Evolutionary conservation across 2,797 vertebrate species (phyloP).

Genomic region (Eupleurogrammus muticus): DNA sequence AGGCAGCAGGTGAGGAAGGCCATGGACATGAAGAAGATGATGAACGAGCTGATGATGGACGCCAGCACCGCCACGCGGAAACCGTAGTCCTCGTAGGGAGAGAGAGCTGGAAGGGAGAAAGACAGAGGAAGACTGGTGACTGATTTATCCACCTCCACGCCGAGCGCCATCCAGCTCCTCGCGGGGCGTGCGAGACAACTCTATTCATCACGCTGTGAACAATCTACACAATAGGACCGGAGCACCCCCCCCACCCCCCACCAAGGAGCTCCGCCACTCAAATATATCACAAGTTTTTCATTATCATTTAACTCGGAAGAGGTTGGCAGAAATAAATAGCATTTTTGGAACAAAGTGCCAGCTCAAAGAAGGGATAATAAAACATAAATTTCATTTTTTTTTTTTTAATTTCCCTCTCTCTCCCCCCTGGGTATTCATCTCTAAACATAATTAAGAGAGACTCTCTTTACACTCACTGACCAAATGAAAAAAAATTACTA

Average conservation of each 20-base stretch:
- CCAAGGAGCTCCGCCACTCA: background rate
- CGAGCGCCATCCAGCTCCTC: background rate
- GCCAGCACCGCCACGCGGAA: slow-evolving; percentile 91
- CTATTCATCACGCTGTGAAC: slow-evolving; percentile 9
- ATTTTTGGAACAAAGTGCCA: slow-evolving; percentile 5
- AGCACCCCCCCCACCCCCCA: slow-evolving; percentile 2
- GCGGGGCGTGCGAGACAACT: background rate
- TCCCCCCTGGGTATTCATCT: slow-evolving; percentile 32
- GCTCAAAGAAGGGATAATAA: slow-evolving; percentile 24
- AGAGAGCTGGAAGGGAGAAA: slow-evolving; percentile 81
- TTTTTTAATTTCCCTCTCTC: slow-evolving; percentile 30
- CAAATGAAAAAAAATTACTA: slow-evolving; percentile 32
- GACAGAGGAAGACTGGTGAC: slow-evolving; percentile 23
- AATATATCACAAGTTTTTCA: slow-evolving; percentile 18
- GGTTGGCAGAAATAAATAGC: slow-evolving; percentile 21
- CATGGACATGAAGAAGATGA: slow-evolving; percentile 93
- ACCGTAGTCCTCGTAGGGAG: slow-evolving; percentile 85
- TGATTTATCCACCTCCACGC: slow-evolving; percentile 13
- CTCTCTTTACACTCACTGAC: slow-evolving; percentile 29
- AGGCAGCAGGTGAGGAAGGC: slow-evolving; percentile 94
- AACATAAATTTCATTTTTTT: slow-evolving; percentile 32
- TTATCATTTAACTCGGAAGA: slow-evolving; percentile 6
- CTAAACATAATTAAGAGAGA: slow-evolving; percentile 35
- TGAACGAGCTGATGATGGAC: slow-evolving; percentile 89
- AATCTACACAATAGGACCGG: slow-evolving; percentile 13